phyloP scores from a whole-genome alignment of 2,113 vertebrate species.

The Emydocephalus ijimae region DNA sequence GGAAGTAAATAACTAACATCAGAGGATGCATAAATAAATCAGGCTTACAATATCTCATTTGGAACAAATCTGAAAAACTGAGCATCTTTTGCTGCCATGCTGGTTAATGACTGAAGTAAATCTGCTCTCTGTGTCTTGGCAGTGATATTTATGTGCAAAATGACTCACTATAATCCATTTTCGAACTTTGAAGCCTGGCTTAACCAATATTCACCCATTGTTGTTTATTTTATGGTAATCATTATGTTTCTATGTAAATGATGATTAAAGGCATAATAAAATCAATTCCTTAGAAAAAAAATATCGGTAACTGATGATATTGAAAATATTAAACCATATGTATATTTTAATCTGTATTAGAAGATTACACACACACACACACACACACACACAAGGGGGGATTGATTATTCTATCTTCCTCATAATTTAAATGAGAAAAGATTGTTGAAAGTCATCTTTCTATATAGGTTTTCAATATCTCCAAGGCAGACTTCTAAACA shows the following conservation, averaged over 20 bases:
- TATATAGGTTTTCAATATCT: neutral
- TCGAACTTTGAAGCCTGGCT: neutral
- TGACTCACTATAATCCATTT: neutral
- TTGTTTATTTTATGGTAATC: constrained; percentile 12
- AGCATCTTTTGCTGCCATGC: neutral
- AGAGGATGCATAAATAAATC: neutral
- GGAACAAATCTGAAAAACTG: neutral
- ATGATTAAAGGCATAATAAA: constrained; percentile 7
- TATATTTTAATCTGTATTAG: neutral
- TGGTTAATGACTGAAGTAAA: neutral
- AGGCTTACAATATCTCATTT: neutral
- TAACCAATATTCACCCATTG: neutral
- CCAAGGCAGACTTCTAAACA: neutral
- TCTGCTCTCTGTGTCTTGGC: neutral
- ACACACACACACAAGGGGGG: neutral
- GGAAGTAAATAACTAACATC: neutral
- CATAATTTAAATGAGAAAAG: neutral
- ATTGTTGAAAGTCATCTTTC: neutral
- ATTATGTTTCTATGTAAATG: neutral
- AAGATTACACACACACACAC: neutral
- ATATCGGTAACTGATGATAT: neutral
- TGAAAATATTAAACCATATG: neutral
- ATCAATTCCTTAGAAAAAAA: neutral
- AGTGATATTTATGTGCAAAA: neutral
- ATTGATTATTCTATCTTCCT: neutral